Evolutionary conservation across 2,113 vertebrate species (phyloP).

Genomic region (Syrrhaptes paradoxus): DNA sequence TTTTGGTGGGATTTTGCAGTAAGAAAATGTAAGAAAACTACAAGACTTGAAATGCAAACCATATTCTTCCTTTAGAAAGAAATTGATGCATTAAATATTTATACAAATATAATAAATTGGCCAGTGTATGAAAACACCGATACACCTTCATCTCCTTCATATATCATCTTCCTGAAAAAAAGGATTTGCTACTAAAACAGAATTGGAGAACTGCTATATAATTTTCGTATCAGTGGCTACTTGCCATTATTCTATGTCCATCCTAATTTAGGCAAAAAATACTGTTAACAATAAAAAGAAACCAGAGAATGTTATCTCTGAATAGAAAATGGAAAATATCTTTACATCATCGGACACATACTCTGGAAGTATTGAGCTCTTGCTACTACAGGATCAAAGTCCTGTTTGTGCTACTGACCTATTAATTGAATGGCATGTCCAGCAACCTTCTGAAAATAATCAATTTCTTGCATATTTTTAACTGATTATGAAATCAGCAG

Average conservation of each 20-base stretch:
- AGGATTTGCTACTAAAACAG: slow-evolving; percentile 47
- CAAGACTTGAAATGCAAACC: slow-evolving; percentile 53
- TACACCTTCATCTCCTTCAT: slow-evolving; percentile 68
- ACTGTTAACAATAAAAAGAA: slow-evolving; percentile 21
- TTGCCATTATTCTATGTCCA: neutral
- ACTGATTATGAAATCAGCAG: neutral
- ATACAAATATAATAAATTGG: slow-evolving; percentile 75
- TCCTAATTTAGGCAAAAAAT: slow-evolving; percentile 48
- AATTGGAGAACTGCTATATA: slow-evolving; percentile 18
- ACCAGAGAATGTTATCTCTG: slow-evolving; percentile 28
- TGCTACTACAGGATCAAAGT: neutral
- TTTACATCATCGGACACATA: neutral
- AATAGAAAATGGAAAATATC: neutral
- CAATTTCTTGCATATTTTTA: neutral
- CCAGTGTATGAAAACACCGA: slow-evolving; percentile 73
- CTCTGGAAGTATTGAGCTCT: neutral
- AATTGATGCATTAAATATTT: slow-evolving; percentile 77
- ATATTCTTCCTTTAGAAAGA: slow-evolving; percentile 58
- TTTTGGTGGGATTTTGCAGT: slow-evolving; percentile 26
- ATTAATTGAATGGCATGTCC: neutral
- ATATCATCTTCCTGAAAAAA: slow-evolving; percentile 54
- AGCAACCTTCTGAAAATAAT: neutral
- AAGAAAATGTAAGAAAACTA: slow-evolving; percentile 40
- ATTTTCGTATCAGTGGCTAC: slow-evolving; percentile 18
- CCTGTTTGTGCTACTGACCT: neutral